Evolutionary conservation across 1,140 invertebrate species (phyloP), one percentile per base, ranked within the genome.

Genomic region (Drosophila santomea): DNA sequence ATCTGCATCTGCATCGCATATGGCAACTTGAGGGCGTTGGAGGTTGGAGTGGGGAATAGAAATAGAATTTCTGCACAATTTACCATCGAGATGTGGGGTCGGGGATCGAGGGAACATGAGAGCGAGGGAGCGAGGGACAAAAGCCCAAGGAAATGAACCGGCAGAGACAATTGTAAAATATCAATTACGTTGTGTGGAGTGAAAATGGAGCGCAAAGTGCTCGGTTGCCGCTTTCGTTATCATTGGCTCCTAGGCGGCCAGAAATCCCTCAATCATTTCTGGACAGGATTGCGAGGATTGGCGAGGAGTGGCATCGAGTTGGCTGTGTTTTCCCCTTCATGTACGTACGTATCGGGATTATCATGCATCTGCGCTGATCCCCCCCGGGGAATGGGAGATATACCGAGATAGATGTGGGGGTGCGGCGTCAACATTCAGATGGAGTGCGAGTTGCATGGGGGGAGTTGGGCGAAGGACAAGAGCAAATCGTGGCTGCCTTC

Each of bases 231-330:
- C 51, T 76, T 64, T 43, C 56, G 68, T 55, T 74, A 74, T 74
- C 71, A 74, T 73, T 74, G 69, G 67, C 71, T 74, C 36, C 58
- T 52, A 36, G 68, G 71, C 58, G 60, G 28, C 50, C 57, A 59
- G 79, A 81, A 88, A 88, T 88, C 75, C 83, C 86, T 86, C 82
- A 86, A 86, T 86, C 82, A 86, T 86, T 86, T 69, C 82, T 86
- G 73, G 83, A 71, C 79, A 67, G 73, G 55, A 74, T 69, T 63
- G 20, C 20, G 20, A 20, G 20, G 20, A 20, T 2, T 20, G 20
- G 51, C 43, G 57, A 55, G 38, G 44, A 25, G 52, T 51, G 25
- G 41, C 17, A 32, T 36, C 7, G 12, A 20, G 58, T 23, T 41
- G 73, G 15, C 20, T 17, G 41, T 67, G 62, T 60, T 54, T 74